Conservation (phyloP, 2,113 vertebrate genomes). For the Syngnathus floridae region DNA sequence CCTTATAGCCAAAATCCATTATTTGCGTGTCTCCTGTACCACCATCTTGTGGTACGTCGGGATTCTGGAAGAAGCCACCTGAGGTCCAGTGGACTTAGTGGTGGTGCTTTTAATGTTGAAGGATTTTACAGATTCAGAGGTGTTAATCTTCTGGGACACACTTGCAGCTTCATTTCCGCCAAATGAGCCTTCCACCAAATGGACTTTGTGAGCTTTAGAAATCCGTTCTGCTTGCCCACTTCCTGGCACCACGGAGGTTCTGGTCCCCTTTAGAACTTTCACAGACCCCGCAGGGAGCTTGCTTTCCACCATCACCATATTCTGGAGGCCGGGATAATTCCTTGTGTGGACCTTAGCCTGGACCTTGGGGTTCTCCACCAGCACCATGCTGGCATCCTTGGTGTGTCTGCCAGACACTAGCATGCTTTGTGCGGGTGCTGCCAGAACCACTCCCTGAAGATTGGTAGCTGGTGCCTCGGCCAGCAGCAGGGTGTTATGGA, state of each 20-base stretch:
- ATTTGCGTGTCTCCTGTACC: background rate
- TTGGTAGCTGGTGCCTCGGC: conserved; percentile 38
- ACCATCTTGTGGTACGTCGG: background rate
- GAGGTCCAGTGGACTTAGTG: background rate
- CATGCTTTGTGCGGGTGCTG: conserved; percentile 9
- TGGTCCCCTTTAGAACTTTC: background rate
- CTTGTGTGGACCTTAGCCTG: background rate
- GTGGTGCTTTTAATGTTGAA: background rate
- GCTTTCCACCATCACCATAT: background rate
- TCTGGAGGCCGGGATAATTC: background rate
- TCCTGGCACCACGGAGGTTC: background rate
- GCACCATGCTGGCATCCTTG: background rate
- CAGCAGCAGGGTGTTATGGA: conserved; percentile 50
- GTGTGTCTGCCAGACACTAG: background rate
- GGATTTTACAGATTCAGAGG: background rate
- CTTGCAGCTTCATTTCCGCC: background rate
- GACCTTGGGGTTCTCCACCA: background rate
- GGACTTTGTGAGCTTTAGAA: background rate
- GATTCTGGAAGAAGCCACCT: background rate
- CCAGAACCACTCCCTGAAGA: conserved; percentile 43
- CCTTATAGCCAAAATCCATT: background rate
- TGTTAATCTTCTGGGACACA: background rate
- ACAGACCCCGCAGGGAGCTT: background rate
- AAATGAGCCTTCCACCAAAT: background rate
- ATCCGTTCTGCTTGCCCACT: background rate